Base-by-base conservation (phyloP, 2,888 invertebrate genomes). In the Aspidiotus rigidus region DNA sequence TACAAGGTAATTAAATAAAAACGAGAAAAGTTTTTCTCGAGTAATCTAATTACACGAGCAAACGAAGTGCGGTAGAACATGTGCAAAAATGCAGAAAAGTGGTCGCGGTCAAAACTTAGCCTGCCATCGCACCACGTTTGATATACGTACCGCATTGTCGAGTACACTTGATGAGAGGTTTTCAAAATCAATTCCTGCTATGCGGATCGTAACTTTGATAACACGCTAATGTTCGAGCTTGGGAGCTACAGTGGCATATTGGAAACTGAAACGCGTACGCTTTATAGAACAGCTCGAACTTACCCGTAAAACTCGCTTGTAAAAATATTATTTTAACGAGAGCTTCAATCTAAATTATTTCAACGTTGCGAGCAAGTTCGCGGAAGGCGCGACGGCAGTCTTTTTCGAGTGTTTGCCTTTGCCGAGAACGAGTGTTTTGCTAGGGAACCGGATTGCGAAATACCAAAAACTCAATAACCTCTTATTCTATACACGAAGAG, bases 261-360 rank as follows among this genome's bases (percentile, higher is more conserved):
- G 49, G 49, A 49, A 49, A 49, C 49, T 49, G 49, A 11, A 49
- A 49, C 10, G n/a, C 49, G 49, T 49, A n/a, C 49, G 28, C 28
- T 5, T 28, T 28, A 49, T 13, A 49, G 11, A n/a, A 13, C 11
- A 13, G 49, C 49, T 49, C 49, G 49, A 49, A 49, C n/a, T n/a
- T n/a, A 49, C 49, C 49, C 59, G 10, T 39, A 17, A 59, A 59
- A 66, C 57, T 49, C 42, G 66, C 66, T 66, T 57, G 53, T 60
- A 59, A 66, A 66, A 66, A 66, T 66, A 66, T 66, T 66, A 59
- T 66, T 66, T 66, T 49, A 59, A 49, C 66, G 49, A 49, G 17
- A 66, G 59, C 66, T 66, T 66, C 66, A 57, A 59, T 66, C 66
- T 66, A 66, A 66, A 66, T 66, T 66, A 66, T 66, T 28, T 66